Conservation (phyloP, 2,888 invertebrate species). For the Agrilus mali region DNA sequence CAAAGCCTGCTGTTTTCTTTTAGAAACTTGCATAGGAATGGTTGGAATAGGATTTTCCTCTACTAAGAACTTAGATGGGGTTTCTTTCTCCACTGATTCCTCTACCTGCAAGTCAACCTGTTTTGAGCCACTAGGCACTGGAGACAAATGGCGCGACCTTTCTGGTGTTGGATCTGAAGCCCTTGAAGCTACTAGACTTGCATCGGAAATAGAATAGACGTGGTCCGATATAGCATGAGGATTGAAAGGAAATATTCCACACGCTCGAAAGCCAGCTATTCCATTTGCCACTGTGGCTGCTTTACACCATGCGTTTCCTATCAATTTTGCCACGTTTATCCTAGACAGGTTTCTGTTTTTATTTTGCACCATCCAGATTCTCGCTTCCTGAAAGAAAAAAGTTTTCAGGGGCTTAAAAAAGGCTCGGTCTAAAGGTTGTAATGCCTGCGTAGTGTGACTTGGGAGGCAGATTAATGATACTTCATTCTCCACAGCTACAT, state of each 20-base stretch:
- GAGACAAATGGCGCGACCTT: no score
- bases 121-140: no score
- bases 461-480: constrained; percentile 4
- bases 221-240: constrained; percentile 8
- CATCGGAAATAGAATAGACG: no score
- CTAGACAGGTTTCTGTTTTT: constrained; percentile 3
- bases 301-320: constrained; percentile 9
- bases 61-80: no score
- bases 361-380: neutral
- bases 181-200: no score
- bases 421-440: constrained; percentile 14
- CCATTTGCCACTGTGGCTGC: constrained; percentile 10
- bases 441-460: constrained; percentile 11
- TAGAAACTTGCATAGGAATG: no score
- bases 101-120: no score
- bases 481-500: constrained; percentile 3
- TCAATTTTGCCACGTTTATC: neutral
- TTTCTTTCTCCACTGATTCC: no score
- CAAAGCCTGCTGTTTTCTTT: no score
- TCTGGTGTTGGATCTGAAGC: no score
- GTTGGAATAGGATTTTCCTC: no score
- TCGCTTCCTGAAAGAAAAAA: constrained; percentile 2
- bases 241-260: constrained; percentile 8
- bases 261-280: constrained; percentile 7
- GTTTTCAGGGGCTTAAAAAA: constrained; percentile 6